Conservation (phyloP, 2,797 vertebrate genomes). For the Platalea minor region DNA sequence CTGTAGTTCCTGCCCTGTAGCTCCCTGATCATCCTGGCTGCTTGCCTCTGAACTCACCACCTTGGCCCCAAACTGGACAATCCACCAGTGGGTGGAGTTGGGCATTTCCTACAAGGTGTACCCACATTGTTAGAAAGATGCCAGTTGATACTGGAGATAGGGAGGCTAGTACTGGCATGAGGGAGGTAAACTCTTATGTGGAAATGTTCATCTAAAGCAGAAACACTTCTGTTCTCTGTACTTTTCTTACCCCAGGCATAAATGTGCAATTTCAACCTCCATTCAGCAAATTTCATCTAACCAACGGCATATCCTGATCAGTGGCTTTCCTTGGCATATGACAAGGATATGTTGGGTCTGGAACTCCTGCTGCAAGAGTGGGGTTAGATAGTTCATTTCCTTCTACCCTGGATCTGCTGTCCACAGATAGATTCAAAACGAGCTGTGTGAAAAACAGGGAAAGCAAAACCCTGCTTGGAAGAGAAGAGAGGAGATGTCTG, state of each 20-base stretch:
- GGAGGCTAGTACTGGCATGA: not conserved
- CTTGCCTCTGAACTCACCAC: not conserved
- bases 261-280: not conserved
- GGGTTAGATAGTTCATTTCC: not conserved
- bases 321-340: not conserved
- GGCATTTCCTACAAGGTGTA: not conserved
- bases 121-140: too few species aligned
- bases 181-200: not conserved
- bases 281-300: not conserved
- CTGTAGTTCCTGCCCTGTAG: not conserved
- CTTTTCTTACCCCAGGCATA: not conserved
- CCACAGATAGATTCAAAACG: not conserved
- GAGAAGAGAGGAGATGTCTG: not conserved
- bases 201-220: not conserved
- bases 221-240: not conserved
- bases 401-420: not conserved
- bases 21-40: not conserved
- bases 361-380: not conserved
- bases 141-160: not conserved
- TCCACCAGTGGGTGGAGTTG: not conserved
- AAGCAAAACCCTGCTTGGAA: not conserved
- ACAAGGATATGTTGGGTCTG: not conserved
- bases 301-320: not conserved
- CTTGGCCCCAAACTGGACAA: not conserved
- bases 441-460: not conserved